Conservation (phyloP, 1,140 invertebrate species). For the Drosophila tropicalis region DNA sequence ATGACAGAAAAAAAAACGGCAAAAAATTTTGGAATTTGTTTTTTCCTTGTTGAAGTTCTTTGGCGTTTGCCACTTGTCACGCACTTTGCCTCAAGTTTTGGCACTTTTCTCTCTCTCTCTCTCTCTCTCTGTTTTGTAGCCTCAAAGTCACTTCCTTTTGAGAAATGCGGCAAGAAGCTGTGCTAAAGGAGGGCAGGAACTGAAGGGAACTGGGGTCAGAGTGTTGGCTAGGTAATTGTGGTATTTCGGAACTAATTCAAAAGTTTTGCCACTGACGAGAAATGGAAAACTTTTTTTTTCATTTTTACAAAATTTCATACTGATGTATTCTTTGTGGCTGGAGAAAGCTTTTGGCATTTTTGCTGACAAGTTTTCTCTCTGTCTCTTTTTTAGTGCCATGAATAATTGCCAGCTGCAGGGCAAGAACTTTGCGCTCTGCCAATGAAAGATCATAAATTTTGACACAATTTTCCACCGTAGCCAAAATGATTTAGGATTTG, state of each 20-base stretch:
- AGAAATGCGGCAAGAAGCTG: too few species aligned
- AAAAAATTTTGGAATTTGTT: not conserved
- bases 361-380: slow-evolving; percentile 31
- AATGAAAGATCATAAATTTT: slow-evolving; percentile 13
- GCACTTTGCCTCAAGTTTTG: slow-evolving; percentile 10
- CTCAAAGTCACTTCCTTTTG: slow-evolving; percentile 4
- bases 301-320: not conserved
- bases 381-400: slow-evolving; percentile 26
- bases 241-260: slow-evolving; percentile 41
- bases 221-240: slow-evolving; percentile 6
- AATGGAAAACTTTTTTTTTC: slow-evolving; percentile 37
- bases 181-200: too few species aligned
- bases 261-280: slow-evolving; percentile 45
- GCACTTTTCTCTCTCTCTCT: not conserved
- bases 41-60: slow-evolving; percentile 3
- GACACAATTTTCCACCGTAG: slow-evolving; percentile 15
- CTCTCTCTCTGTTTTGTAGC: not conserved
- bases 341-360: slow-evolving; percentile 40
- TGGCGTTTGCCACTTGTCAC: slow-evolving; percentile 14
- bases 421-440: not conserved
- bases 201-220: not conserved
- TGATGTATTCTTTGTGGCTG: slow-evolving; percentile 25
- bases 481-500: not conserved
- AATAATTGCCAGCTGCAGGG: slow-evolving; percentile 38
- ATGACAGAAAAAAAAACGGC: slow-evolving; percentile 4